Evolutionary conservation across 2,888 invertebrate genomes (phyloP).

Genomic region (Megamerina dolium): DNA sequence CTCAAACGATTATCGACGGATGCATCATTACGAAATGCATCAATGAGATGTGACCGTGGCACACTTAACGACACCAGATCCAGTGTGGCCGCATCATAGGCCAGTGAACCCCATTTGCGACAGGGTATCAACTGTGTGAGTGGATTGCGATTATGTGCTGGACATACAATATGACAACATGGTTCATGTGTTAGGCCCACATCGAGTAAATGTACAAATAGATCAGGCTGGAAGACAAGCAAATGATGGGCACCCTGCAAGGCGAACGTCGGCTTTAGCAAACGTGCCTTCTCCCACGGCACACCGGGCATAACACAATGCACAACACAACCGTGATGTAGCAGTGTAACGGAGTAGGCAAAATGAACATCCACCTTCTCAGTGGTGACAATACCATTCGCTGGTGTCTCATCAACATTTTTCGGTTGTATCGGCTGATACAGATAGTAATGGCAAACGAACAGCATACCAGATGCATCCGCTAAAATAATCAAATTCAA

Average conservation of each 20-base stretch:
- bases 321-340: slow-evolving; percentile 78
- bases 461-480: slow-evolving; percentile 66
- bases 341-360: slow-evolving; percentile 75
- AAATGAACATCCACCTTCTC: slow-evolving; percentile 60
- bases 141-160: slow-evolving; percentile 52
- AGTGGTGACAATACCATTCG: slow-evolving; percentile 19
- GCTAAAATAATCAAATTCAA: slow-evolving; percentile 73
- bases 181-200: slow-evolving; percentile 79
- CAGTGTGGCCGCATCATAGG: slow-evolving; percentile 61
- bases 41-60: slow-evolving; percentile 60
- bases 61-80: slow-evolving; percentile 65
- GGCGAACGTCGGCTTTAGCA: slow-evolving; percentile 70
- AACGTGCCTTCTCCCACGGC: slow-evolving; percentile 70
- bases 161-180: slow-evolving; percentile 69
- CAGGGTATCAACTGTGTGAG: slow-evolving; percentile 62
- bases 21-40: slow-evolving; percentile 63
- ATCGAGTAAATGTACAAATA: slow-evolving; percentile 80
- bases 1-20: slow-evolving; percentile 68
- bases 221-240: slow-evolving; percentile 74
- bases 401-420: slow-evolving; percentile 34
- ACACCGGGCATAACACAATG: slow-evolving; percentile 77
- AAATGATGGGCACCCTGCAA: slow-evolving; percentile 72
- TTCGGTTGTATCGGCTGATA: slow-evolving; percentile 62
- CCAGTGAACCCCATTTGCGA: slow-evolving; percentile 44
- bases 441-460: slow-evolving; percentile 76